These are phyloP conservation scores for Neolamprologus kungweensis DNA, from an alignment of 2,113 vertebrate genomes.

Conservation along the genomic window DNA sequence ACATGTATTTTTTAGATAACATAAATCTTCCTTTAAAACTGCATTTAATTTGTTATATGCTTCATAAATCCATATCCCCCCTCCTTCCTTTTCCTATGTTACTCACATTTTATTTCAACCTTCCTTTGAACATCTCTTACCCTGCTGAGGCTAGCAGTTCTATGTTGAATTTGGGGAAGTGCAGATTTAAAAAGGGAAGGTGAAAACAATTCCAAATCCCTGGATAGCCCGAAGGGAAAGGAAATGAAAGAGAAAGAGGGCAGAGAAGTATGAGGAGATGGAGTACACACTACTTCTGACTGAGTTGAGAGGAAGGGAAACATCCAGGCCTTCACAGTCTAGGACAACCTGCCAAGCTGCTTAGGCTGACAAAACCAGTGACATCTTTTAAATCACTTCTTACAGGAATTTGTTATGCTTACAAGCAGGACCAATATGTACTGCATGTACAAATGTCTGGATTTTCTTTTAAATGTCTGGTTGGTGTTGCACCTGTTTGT, in stretches of 20 bases:
- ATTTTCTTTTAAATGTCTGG: background rate
- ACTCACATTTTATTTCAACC: background rate
- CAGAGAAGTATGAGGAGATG: background rate
- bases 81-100: background rate
- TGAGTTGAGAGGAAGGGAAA: background rate
- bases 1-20: background rate
- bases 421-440: background rate
- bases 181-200: background rate
- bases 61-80: background rate
- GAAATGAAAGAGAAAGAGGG: constrained; percentile 1
- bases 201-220: constrained; percentile 11
- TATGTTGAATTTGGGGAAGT: background rate
- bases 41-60: background rate
- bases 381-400: constrained; percentile 7
- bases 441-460: background rate
- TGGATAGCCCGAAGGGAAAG: background rate
- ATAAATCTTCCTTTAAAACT: background rate
- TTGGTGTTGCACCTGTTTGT: background rate
- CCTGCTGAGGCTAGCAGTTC: background rate
- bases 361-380: constrained; percentile 6
- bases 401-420: background rate
- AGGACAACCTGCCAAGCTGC: constrained; percentile 18
- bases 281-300: background rate
- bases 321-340: background rate
- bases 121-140: background rate